These are phyloP conservation scores for Phenganax marumi DNA, from an alignment of 92 coral and sea anemone species.

Conservation along the genomic window DNA sequence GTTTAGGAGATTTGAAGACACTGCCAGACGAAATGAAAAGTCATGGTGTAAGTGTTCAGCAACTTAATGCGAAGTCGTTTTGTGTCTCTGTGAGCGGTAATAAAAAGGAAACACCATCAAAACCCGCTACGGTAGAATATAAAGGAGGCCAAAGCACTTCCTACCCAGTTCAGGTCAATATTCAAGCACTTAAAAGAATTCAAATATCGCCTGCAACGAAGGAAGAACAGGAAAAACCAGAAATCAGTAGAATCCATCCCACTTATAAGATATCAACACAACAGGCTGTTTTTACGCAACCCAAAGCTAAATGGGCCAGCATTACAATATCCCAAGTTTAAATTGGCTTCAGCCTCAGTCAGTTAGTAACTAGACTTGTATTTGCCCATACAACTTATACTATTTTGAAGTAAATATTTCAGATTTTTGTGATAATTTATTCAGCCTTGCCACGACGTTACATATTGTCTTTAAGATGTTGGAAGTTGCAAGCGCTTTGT, in stretches of 20 bases:
- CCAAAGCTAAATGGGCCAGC: constrained; percentile 40
- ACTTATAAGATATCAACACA: constrained; percentile 10
- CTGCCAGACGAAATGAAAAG: constrained; percentile 14
- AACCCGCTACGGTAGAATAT: constrained; percentile 7
- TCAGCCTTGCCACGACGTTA: not conserved
- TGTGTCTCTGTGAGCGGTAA: constrained; percentile 18
- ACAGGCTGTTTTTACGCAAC: constrained; percentile 39
- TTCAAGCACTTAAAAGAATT: constrained; percentile 14
- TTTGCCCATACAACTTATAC: not conserved
- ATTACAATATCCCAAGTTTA: constrained; percentile 40
- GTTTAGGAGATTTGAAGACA: constrained; percentile 26
- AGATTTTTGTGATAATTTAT: not conserved
- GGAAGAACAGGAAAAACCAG: not conserved
- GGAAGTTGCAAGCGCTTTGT: no score
- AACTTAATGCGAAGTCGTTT: constrained; percentile 21
- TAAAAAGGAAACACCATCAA: not conserved
- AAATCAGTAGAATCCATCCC: constrained; percentile 1
- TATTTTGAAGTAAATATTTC: not conserved
- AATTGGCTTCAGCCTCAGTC: not conserved
- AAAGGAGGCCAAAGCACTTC: not conserved
- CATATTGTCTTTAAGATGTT: no score
- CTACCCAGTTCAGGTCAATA: constrained; percentile 22
- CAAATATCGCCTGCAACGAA: not conserved
- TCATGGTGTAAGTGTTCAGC: constrained; percentile 29
- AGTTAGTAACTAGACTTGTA: not conserved